phyloP scores from a whole-genome alignment of 2,797 vertebrate genomes.

The Galaxias olidus region DNA sequence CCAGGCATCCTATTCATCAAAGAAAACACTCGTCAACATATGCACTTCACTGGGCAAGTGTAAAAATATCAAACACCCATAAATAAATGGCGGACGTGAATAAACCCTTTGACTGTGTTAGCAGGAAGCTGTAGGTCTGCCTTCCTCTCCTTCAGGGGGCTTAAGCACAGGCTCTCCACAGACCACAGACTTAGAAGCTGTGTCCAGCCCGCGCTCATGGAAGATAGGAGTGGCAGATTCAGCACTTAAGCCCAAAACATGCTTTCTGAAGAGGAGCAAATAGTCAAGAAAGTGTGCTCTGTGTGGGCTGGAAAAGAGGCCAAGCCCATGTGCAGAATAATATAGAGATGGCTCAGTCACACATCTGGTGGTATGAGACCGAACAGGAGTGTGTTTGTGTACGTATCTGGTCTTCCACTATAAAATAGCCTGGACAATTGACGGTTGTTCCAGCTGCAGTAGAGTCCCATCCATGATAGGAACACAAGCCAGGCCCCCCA shows the following conservation, averaged over 20 bases:
- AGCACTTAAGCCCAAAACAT: conserved; percentile 64
- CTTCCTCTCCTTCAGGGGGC: conserved; percentile 48
- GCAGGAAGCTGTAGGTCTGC: conserved; percentile 43
- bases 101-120: conserved; percentile 59
- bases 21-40: conserved; percentile 61
- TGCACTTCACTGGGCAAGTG: conserved; percentile 36
- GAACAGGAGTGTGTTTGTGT: too few relatives aligned
- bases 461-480: not conserved
- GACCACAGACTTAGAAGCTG: conserved; percentile 67
- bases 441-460: too few relatives aligned
- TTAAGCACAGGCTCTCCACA: conserved; percentile 60
- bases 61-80: conserved; percentile 21
- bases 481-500: not conserved
- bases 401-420: too few relatives aligned
- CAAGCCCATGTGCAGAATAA: not conserved
- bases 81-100: conserved; percentile 45
- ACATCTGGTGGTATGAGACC: too few relatives aligned
- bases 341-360: not conserved
- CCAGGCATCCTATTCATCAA: conserved; percentile 51
- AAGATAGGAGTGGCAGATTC: conserved; percentile 68
- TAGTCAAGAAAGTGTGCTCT: not conserved
- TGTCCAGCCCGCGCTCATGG: conserved; percentile 56
- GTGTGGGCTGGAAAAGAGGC: not conserved
- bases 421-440: too few relatives aligned
- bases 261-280: conserved; percentile 49